Evolutionary conservation across 2,888 invertebrate genomes (phyloP).

Genomic region (Vesta saturnalis): DNA sequence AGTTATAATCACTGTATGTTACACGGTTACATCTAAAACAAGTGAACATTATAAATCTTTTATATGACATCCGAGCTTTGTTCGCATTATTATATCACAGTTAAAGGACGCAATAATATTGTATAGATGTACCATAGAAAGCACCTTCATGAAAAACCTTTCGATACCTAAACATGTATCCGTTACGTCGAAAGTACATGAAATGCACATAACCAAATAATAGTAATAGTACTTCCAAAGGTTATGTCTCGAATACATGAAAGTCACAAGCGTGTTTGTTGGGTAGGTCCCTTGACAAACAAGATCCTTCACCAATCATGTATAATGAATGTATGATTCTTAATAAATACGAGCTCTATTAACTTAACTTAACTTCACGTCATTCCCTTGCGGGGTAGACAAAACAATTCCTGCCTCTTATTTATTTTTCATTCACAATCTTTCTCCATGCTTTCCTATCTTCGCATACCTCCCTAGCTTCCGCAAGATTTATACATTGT

Average conservation of each 20-base stretch:
- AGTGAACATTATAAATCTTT: background rate
- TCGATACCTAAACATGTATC: background rate
- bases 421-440: too few relatives aligned
- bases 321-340: too few relatives aligned
- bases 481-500: too few relatives aligned
- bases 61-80: background rate
- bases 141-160: background rate
- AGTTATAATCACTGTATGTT: background rate
- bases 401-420: too few relatives aligned
- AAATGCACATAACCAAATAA: slow-evolving; percentile 3
- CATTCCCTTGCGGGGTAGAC: too few relatives aligned
- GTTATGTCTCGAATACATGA: slow-evolving; percentile 1
- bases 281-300: too few relatives aligned
- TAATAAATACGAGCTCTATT: too few relatives aligned
- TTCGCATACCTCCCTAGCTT: too few relatives aligned
- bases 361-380: too few relatives aligned
- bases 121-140: background rate
- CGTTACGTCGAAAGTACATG: slow-evolving; percentile 1
- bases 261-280: slow-evolving; percentile 3
- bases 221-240: background rate
- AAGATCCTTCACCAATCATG: too few relatives aligned
- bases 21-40: background rate
- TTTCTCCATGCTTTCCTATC: too few relatives aligned
- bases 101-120: slow-evolving; percentile 3
- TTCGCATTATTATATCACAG: slow-evolving; percentile 2